Evolutionary conservation across 2,888 invertebrate species (phyloP).

Genomic region (Digitonthophagus gazella): DNA sequence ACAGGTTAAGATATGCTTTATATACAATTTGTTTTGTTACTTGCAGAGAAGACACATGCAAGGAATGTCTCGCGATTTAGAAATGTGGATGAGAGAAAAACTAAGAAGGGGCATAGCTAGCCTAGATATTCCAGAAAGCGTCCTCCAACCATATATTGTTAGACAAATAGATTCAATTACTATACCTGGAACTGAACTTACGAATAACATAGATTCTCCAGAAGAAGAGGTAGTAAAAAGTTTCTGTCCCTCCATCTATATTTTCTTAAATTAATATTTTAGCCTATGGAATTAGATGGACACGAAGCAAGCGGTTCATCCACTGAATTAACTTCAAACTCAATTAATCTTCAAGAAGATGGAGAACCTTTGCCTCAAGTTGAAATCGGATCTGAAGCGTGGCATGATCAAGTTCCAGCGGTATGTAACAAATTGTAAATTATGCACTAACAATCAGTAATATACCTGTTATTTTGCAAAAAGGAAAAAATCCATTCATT

Average conservation of each 20-base stretch:
- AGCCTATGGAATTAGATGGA: slow-evolving; percentile 58
- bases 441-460: no score
- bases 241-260: neutral
- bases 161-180: slow-evolving; percentile 36
- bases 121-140: slow-evolving; percentile 40
- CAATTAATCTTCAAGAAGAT: slow-evolving; percentile 38
- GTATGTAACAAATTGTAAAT: slow-evolving; percentile 45
- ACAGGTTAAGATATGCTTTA: no score
- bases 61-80: slow-evolving; percentile 44
- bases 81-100: slow-evolving; percentile 45
- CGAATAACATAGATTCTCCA: slow-evolving; percentile 34
- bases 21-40: neutral
- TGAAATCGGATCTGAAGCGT: slow-evolving; percentile 57
- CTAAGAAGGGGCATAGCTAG: slow-evolving; percentile 40
- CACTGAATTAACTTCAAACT: slow-evolving; percentile 29
- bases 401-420: slow-evolving; percentile 63
- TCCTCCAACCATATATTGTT: slow-evolving; percentile 45
- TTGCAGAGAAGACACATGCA: slow-evolving; percentile 43
- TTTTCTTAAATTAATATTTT: slow-evolving; percentile 23
- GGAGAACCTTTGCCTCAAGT: slow-evolving; percentile 54
- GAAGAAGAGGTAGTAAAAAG: slow-evolving; percentile 37
- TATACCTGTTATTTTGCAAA: no score
- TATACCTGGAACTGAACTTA: slow-evolving; percentile 37
- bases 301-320: slow-evolving; percentile 38
- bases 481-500: no score